A percentile compares a stretch with the other conserved stretches of the same genome.
phyloP scores from a whole-genome alignment of 2,797 vertebrate species.

The Discoglossus pictus region DNA sequence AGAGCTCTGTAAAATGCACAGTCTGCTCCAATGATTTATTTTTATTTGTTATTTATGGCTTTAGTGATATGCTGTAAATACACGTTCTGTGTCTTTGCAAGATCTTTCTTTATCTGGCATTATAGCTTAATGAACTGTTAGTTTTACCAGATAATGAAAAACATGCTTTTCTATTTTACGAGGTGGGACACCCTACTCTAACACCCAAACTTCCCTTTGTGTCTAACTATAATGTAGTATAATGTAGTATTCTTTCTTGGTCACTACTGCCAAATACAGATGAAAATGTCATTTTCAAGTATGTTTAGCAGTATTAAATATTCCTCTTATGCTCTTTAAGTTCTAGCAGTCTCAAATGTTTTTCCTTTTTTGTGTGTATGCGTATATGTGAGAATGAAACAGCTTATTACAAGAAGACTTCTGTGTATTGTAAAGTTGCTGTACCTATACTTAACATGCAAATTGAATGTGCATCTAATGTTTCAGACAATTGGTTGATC shows the following conservation, averaged over 20 bases:
- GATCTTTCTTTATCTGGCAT: slow-evolving; percentile 27
- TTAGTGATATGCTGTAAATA: slow-evolving; percentile 35
- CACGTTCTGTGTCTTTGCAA: slow-evolving; percentile 19
- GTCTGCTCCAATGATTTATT: slow-evolving; percentile 22
- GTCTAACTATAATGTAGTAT: slow-evolving; percentile 33
- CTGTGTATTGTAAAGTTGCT: no score
- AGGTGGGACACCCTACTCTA: slow-evolving; percentile 34
- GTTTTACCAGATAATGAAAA: slow-evolving; percentile 48
- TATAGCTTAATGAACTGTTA: slow-evolving; percentile 45
- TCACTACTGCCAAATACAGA: slow-evolving; percentile 1
- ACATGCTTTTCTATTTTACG: slow-evolving; percentile 39
- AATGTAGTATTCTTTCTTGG: slow-evolving; percentile 3
- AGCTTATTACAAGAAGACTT: no score
- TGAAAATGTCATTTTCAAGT: neutral
- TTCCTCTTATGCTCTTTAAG: no score
- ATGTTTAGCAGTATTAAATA: no score
- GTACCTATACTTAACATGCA: no score
- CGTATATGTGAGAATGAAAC: no score
- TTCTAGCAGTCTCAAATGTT: no score
- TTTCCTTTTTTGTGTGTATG: no score
- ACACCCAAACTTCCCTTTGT: slow-evolving; percentile 36
- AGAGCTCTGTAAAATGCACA: slow-evolving; percentile 38
- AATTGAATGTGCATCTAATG: no score
- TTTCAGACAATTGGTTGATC: no score
- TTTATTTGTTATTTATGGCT: slow-evolving; percentile 54